A percentile compares a stretch with the other conserved stretches of the same genome.
Evolutionary conservation across 2,888 invertebrate genomes (phyloP).

Genomic region (Lochmaea crataegi): DNA sequence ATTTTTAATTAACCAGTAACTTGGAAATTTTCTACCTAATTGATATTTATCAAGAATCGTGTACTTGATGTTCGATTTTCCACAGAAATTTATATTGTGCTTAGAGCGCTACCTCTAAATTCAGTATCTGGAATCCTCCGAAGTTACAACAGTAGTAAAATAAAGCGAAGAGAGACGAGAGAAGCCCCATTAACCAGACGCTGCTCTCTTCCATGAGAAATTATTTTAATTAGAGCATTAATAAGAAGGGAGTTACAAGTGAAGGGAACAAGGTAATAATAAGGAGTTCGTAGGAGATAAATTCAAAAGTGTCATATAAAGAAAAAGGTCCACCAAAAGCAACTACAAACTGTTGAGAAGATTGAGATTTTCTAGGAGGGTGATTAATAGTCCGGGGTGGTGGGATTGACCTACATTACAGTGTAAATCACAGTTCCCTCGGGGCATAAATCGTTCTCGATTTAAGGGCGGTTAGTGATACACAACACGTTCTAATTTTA

Average conservation of each 20-base stretch:
- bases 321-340: constrained; percentile 23
- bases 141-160: not conserved
- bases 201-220: constrained; percentile 20
- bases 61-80: too few species aligned
- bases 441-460: not conserved
- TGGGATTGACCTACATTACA: constrained; percentile 9
- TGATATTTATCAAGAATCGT: too few species aligned
- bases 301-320: constrained; percentile 28
- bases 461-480: not conserved
- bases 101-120: too few species aligned
- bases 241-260: constrained; percentile 19
- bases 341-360: constrained; percentile 8
- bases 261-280: constrained; percentile 23
- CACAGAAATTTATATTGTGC: too few species aligned
- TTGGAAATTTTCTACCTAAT: too few species aligned
- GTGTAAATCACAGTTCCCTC: not conserved
- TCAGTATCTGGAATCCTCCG: too few species aligned
- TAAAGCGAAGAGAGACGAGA: not conserved
- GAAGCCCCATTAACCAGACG: constrained; percentile 10
- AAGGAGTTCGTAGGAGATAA: constrained; percentile 18
- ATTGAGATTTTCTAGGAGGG: constrained; percentile 23
- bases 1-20: too few species aligned
- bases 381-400: constrained; percentile 10
- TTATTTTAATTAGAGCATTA: constrained; percentile 29
- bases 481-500: not conserved